phyloP scores from a whole-genome alignment of 1,140 invertebrate genomes.

The Galleria mellonella region DNA sequence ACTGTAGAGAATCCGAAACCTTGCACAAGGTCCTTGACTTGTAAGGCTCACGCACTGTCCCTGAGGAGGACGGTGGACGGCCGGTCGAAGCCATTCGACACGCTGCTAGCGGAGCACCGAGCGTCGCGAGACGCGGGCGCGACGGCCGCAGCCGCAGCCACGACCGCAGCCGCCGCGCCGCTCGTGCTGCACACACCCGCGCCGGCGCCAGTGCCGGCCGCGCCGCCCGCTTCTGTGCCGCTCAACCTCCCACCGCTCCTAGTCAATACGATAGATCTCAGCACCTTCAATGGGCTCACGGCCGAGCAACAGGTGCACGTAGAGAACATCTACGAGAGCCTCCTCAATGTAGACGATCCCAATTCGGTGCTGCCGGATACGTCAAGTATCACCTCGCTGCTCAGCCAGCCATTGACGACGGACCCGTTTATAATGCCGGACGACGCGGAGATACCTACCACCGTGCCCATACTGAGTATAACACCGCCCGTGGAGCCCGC shows the following conservation, averaged over 20 bases:
- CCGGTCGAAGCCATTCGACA: constrained; percentile 85
- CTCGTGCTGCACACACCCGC: constrained; percentile 14
- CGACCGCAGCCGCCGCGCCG: constrained; percentile 6
- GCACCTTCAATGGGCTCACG: constrained; percentile 46
- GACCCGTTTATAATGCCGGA: constrained; percentile 43
- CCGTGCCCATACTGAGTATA: constrained; percentile 25
- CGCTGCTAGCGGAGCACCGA: constrained; percentile 84
- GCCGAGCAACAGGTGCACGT: constrained; percentile 53
- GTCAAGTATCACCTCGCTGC: constrained; percentile 42
- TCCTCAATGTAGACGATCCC: constrained; percentile 50
- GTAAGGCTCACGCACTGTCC: constrained; percentile 88
- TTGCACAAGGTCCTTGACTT: constrained; percentile 88
- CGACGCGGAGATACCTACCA: constrained; percentile 31
- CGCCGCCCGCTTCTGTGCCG: constrained; percentile 2
- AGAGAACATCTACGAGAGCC: constrained; percentile 45
- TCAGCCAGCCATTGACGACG: constrained; percentile 38
- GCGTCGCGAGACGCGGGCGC: constrained; percentile 68
- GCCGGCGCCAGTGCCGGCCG: constrained; percentile 11
- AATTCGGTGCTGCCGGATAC: constrained; percentile 43
- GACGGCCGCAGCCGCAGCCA: constrained; percentile 17
- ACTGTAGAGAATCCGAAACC: constrained; percentile 81
- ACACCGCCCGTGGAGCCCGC: constrained; percentile 19
- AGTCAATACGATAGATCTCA: constrained; percentile 44
- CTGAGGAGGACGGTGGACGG: constrained; percentile 83
- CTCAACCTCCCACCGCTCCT: constrained; percentile 41